Evolutionary conservation across 2,888 invertebrate genomes (phyloP), one percentile per base, ranked within the genome.

Genomic region (Andrena dorsata): DNA sequence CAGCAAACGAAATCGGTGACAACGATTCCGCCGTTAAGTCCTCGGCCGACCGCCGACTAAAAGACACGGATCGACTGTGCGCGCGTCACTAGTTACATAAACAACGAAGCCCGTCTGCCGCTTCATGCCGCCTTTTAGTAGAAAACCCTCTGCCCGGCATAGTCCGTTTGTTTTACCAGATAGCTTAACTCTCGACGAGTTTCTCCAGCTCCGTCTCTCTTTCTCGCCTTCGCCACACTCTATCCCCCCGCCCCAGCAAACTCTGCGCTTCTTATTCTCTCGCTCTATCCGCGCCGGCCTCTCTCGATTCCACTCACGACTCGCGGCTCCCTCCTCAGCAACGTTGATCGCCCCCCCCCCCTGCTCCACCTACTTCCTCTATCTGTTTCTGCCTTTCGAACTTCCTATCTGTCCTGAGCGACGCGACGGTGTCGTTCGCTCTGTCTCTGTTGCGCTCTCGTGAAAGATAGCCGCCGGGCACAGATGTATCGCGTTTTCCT

Each of bases 1-100:
- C 32, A 26, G 51, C 20, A 8, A n/a, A 28, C 32, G 6, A 47
- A 26, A 26, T 53, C 16, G 35, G 47, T 47, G 41, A n/a, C 30
- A 41, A 66, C 58, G 30, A n/a, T 56, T 16, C 28, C 68, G 60
- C 23, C 23, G 72, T 79, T 60, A 74, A 64, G 56, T 87, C 53
- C 66, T 70, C 65, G 65, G 51, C 51, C 53, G 66, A 74, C 20
- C 74, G 70, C 63, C 41, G 28, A 41, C 47, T 47, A 47, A 79
- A 47, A 80, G 76, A 87, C 82, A 82, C 81, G 80, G 83, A 83
- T 76, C 77, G 79, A 86, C 84, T 85, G 88, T 86, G 77, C 85
- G 76, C 87, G 87, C 89, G 89, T 89, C 88, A 89, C 92, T 90
- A 85, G 83, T 90, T 89, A 90, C 90, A 90, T 90, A 90, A 93